Percentiles rank a stretch among this genome's conserved stretches.
phyloP scores from a whole-genome alignment of 2,797 vertebrate genomes.

The Rhabdophis nuchalis region DNA sequence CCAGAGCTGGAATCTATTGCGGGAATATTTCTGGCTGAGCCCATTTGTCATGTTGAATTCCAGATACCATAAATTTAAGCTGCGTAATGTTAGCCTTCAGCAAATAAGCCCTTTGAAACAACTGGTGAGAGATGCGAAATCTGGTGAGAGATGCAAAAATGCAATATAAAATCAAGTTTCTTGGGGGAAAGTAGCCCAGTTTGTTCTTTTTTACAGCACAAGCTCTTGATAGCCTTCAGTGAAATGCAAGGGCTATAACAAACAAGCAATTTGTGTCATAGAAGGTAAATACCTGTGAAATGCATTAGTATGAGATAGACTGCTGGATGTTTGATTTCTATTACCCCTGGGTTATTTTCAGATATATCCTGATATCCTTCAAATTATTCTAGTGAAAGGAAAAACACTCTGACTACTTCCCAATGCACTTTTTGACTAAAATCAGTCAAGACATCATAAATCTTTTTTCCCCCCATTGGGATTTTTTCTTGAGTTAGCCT shows the following conservation, averaged over 20 bases:
- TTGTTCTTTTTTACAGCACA: not conserved
- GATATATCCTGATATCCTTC: not conserved
- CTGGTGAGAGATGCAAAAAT: not conserved
- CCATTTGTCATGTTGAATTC: constrained; percentile 24
- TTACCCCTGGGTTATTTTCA: not conserved
- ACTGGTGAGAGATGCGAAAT: not conserved
- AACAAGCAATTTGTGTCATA: not conserved
- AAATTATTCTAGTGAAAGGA: not conserved
- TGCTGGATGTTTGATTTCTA: not conserved
- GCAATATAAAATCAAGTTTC: not conserved
- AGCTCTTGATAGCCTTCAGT: not conserved
- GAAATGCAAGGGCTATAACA: not conserved
- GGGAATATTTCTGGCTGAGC: constrained; percentile 23
- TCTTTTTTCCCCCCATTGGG: not conserved
- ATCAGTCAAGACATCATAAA: not conserved
- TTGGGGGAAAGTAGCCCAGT: not conserved
- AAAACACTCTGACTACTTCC: not conserved
- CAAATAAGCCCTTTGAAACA: constrained; percentile 36
- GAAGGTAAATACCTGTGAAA: not conserved
- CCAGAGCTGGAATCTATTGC: not conserved
- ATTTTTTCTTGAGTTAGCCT: not conserved
- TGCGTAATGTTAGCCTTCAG: constrained; percentile 9
- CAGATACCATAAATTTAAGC: constrained; percentile 37
- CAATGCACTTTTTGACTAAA: not conserved
- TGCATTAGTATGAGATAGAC: not conserved